Percentiles rank a stretch among this genome's conserved stretches.
Evolutionary conservation across 2,797 vertebrate species (phyloP).

Genomic region (Xyrichtys novacula): DNA sequence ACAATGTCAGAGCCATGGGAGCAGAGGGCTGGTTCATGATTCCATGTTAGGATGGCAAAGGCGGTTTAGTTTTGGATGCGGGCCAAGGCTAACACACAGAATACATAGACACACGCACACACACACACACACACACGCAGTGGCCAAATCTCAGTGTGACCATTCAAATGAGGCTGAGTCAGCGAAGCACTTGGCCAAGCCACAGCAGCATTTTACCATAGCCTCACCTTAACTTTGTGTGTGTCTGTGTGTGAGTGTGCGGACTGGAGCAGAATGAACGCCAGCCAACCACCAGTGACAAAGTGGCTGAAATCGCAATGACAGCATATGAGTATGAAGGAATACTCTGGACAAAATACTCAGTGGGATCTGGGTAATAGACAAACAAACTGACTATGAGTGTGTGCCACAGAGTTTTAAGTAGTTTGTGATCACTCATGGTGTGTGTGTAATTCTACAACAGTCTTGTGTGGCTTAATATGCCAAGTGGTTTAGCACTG

Average conservation of each 20-base stretch:
- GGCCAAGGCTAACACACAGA: constrained; percentile 62
- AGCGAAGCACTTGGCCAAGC: constrained; percentile 69
- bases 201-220: constrained; percentile 72
- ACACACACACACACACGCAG: constrained; percentile 39
- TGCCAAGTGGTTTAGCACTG: constrained; percentile 60
- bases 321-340: constrained; percentile 45
- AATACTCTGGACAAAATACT: constrained; percentile 24
- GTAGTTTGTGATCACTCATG: constrained; percentile 2
- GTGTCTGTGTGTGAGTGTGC: constrained; percentile 15
- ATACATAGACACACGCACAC: constrained; percentile 25
- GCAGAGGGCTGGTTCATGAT: constrained; percentile 27
- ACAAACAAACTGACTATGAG: neutral
- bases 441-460: constrained; percentile 3
- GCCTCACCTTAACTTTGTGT: constrained; percentile 57
- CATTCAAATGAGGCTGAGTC: constrained; percentile 80
- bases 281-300: constrained; percentile 35
- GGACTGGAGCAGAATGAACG: constrained; percentile 29
- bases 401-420: constrained; percentile 16
- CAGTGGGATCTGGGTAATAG: constrained; percentile 6
- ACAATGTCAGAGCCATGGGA: constrained; percentile 34
- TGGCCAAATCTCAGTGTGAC: constrained; percentile 68
- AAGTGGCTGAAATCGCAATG: constrained; percentile 51
- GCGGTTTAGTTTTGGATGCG: constrained; percentile 63
- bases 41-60: constrained; percentile 62
- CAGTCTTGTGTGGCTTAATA: constrained; percentile 35